These are phyloP conservation scores for Myanophis thanlyinensis DNA, from an alignment of 2,113 vertebrate species.

Conservation along the genomic window DNA sequence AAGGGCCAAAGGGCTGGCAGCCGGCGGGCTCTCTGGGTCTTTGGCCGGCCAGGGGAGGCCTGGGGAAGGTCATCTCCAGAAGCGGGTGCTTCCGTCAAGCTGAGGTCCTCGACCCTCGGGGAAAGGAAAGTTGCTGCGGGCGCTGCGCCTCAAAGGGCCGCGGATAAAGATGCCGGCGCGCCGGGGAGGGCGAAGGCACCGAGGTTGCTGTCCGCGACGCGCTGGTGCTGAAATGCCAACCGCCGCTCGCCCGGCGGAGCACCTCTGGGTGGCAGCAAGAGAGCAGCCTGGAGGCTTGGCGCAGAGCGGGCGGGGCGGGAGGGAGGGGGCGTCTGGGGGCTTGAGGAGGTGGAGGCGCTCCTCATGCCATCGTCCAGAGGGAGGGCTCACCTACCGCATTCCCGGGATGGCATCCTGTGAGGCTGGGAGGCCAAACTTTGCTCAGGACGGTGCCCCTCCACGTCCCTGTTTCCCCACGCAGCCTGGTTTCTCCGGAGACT, in stretches of 20 bases:
- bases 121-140: not conserved
- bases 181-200: not conserved
- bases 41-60: not conserved
- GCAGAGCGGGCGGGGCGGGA: not conserved
- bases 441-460: not conserved
- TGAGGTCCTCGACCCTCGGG: not conserved
- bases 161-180: not conserved
- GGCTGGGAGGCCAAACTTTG: not conserved
- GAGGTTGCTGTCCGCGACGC: constrained; percentile 8
- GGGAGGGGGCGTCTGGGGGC: not conserved
- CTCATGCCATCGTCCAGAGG: not conserved
- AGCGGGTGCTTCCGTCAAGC: not conserved
- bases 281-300: not conserved
- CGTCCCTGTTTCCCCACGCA: not conserved
- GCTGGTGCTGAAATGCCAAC: constrained; percentile 7
- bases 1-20: not conserved
- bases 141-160: not conserved
- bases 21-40: not conserved
- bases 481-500: not conserved
- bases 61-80: not conserved
- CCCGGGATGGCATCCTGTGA: not conserved
- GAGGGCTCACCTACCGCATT: not conserved
- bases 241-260: not conserved
- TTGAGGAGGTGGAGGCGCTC: not conserved
- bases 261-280: not conserved